A percentile compares a stretch with the other conserved stretches of the same genome.
phyloP scores from a whole-genome alignment of 2,113 vertebrate genomes.

The Daboia siamensis region DNA sequence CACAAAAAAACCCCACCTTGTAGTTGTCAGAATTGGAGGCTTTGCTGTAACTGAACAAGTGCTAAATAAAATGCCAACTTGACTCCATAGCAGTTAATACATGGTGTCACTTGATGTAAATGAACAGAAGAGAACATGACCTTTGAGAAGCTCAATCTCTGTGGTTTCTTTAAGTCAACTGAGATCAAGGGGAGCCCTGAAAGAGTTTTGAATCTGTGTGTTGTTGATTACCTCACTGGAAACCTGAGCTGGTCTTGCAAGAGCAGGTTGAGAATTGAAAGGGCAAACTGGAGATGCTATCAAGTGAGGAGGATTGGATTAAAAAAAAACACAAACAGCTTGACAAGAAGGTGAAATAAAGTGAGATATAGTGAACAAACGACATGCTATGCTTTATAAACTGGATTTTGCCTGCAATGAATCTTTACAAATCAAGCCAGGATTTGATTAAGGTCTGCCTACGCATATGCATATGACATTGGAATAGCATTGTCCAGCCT shows the following conservation, averaged over 20 bases:
- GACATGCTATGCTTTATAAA: not conserved
- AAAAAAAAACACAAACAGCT: not conserved
- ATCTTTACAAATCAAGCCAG: not conserved
- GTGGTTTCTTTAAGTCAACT: not conserved
- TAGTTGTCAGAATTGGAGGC: not conserved
- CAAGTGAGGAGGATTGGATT: not conserved
- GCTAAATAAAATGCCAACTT: not conserved
- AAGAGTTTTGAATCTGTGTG: not conserved
- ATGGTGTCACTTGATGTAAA: not conserved
- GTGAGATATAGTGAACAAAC: not conserved
- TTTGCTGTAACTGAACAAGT: slow-evolving; percentile 7
- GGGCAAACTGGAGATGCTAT: not conserved
- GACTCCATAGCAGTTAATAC: too few relatives aligned
- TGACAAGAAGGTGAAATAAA: not conserved
- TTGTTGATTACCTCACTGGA: not conserved
- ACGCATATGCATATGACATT: not conserved
- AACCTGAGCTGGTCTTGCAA: not conserved
- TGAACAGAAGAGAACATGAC: not conserved
- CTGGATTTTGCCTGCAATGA: not conserved
- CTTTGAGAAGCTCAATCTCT: not conserved
- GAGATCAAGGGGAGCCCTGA: slow-evolving; percentile 8
- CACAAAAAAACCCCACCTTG: not conserved
- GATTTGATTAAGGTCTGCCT: not conserved
- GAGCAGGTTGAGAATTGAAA: not conserved
- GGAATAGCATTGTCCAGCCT: not conserved